These are phyloP conservation scores for Congeria kusceri DNA, from an alignment of 2,888 invertebrate genomes.

Conservation along the genomic window DNA sequence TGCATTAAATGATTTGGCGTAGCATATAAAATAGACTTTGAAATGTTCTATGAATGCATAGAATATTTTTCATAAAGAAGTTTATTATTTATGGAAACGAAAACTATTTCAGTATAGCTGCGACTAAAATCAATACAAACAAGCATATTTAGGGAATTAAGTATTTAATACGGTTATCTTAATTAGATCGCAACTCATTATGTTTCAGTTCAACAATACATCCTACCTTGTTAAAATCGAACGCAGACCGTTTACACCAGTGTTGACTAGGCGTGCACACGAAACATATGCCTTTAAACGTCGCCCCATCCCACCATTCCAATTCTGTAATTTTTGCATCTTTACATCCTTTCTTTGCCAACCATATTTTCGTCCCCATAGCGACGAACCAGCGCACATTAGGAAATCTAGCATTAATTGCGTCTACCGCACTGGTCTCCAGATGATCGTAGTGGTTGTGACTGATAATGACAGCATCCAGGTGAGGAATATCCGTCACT, in stretches of 20 bases:
- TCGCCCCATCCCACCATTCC: constrained; percentile 3
- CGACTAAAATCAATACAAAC: too few relatives aligned
- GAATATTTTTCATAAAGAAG: too few relatives aligned
- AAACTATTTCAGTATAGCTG: too few relatives aligned
- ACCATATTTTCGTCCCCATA: background rate
- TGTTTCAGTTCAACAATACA: too few relatives aligned
- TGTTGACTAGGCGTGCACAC: constrained; percentile 1
- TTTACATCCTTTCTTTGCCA: background rate
- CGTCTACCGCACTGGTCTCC: background rate
- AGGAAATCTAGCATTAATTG: background rate
- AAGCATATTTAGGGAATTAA: too few relatives aligned
- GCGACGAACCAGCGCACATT: background rate
- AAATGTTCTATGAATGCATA: too few relatives aligned
- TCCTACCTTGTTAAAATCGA: constrained; percentile 8
- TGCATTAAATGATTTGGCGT: too few relatives aligned
- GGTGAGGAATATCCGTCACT: background rate
- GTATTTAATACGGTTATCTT: too few relatives aligned
- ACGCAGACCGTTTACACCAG: background rate
- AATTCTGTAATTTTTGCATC: background rate
- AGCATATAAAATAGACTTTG: too few relatives aligned
- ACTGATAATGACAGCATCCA: constrained; percentile 2
- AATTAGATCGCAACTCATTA: too few relatives aligned
- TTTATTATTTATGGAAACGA: too few relatives aligned
- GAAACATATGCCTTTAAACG: background rate
- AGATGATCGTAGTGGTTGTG: constrained; percentile 4